Percentiles rank a stretch among this genome's conserved stretches.
phyloP scores from a whole-genome alignment of 2,888 invertebrate species.

The Tyria jacobaeae region DNA sequence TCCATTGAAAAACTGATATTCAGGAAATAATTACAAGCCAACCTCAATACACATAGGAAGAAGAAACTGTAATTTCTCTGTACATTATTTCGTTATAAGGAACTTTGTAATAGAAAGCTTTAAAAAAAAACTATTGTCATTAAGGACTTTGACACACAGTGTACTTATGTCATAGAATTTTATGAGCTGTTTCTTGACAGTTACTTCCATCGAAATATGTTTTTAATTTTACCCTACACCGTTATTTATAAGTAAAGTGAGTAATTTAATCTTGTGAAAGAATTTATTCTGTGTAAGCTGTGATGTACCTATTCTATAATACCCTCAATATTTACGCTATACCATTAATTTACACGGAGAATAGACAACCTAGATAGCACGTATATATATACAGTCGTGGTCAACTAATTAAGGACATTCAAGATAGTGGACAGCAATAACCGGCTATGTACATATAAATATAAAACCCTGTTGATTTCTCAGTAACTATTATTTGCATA shows the following conservation, averaged over 20 bases:
- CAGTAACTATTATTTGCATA: too few relatives aligned
- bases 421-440: too few relatives aligned
- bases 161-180: neutral
- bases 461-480: too few relatives aligned
- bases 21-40: too few relatives aligned
- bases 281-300: neutral
- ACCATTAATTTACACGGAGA: too few relatives aligned
- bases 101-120: slow-evolving; percentile 19
- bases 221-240: neutral
- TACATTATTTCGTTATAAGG: slow-evolving; percentile 17
- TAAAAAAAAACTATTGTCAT: slow-evolving; percentile 13
- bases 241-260: neutral
- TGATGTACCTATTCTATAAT: neutral
- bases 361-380: too few relatives aligned
- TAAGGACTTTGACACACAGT: neutral
- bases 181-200: neutral
- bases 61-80: slow-evolving; percentile 19
- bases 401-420: too few relatives aligned
- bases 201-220: neutral
- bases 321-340: too few relatives aligned
- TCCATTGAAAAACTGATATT: too few relatives aligned
- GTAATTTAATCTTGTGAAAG: neutral
- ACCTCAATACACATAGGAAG: too few relatives aligned
- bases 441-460: too few relatives aligned
- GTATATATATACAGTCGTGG: too few relatives aligned